Percentiles rank a stretch among this genome's conserved stretches.
Conservation (phyloP, 2,888 invertebrate species). For the Osmoderma eremita region DNA sequence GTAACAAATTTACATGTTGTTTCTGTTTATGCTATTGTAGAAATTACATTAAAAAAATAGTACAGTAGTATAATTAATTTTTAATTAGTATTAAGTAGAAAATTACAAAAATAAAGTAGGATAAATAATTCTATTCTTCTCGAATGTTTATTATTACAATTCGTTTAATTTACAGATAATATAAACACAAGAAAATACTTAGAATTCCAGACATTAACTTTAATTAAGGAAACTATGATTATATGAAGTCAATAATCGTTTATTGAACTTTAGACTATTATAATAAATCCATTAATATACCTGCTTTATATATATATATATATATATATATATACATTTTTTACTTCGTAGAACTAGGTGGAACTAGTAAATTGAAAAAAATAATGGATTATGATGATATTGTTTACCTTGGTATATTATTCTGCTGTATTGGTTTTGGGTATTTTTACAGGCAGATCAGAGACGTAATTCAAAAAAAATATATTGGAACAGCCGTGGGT, state of each 20-base stretch:
- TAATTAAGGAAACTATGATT: neutral
- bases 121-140: no score
- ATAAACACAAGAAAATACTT: no score
- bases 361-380: conserved; percentile 21
- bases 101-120: no score
- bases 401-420: conserved; percentile 75
- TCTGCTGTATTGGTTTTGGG: conserved; percentile 77
- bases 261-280: conserved; percentile 34
- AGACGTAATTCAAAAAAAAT: conserved; percentile 66
- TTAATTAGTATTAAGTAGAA: no score
- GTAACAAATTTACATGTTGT: no score
- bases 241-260: conserved; percentile 16
- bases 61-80: no score
- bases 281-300: neutral
- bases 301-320: no score
- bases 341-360: neutral
- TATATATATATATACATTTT: neutral
- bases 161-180: no score
- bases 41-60: no score
- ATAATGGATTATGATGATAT: conserved; percentile 78
- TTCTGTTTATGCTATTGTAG: no score
- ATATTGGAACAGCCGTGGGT: conserved; percentile 71
- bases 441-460: conserved; percentile 71
- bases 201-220: no score
- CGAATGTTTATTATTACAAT: no score